Conservation (phyloP, 92 coral and sea anemone genomes). For the Palythoa grandis region DNA sequence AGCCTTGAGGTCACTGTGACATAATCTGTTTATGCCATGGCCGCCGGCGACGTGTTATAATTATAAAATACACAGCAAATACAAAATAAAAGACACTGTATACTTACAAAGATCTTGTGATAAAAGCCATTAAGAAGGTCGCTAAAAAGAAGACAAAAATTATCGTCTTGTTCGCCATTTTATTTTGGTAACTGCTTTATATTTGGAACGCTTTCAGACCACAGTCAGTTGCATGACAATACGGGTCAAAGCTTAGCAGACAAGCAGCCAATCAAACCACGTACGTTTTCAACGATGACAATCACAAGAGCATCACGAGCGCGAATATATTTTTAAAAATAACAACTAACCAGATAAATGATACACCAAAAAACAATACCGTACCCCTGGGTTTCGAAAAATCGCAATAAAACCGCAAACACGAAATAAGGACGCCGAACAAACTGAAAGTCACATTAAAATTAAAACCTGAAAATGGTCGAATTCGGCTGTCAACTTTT, state of each 20-base stretch:
- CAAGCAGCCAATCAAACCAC: background rate
- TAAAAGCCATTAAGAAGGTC: conserved; percentile 4
- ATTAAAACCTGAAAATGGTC: too few species aligned
- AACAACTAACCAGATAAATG: too few species aligned
- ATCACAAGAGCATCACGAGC: too few species aligned
- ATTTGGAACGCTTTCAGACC: background rate
- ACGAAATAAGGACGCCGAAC: too few species aligned
- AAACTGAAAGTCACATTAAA: too few species aligned
- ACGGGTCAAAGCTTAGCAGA: background rate
- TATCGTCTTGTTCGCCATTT: conserved; percentile 15
- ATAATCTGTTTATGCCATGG: background rate
- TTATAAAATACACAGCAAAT: background rate
- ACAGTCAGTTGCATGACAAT: background rate
- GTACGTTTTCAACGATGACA: too few species aligned
- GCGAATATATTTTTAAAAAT: too few species aligned
- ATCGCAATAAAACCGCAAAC: too few species aligned
- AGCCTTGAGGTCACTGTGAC: background rate
- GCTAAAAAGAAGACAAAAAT: background rate
- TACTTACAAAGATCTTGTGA: conserved; percentile 36
- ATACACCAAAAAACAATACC: too few species aligned
- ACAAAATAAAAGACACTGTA: background rate
- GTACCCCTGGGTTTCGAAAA: too few species aligned
- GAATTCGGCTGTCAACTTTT: too few species aligned
- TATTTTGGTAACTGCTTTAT: background rate
- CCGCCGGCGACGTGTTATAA: background rate